A percentile compares a stretch with the other conserved stretches of the same genome.
Conservation (phyloP, 1,140 invertebrate species). For the Orius insidiosus region DNA sequence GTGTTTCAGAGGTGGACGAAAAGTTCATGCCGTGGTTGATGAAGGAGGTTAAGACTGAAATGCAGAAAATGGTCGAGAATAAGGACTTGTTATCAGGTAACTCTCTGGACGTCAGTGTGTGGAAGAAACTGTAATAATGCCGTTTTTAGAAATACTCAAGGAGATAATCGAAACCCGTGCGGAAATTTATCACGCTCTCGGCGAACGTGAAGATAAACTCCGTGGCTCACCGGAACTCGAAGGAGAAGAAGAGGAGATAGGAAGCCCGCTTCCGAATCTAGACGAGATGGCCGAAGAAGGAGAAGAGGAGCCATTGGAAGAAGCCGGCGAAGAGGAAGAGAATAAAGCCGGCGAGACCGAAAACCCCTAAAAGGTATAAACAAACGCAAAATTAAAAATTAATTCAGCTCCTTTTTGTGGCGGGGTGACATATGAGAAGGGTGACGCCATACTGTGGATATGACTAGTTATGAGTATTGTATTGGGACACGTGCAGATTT, state of each 20-base stretch:
- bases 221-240: constrained; percentile 4
- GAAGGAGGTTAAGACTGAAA: constrained; percentile 58
- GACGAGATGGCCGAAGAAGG: constrained; percentile 4
- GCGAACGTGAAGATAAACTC: constrained; percentile 18
- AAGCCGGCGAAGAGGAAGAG: constrained; percentile 20
- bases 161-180: constrained; percentile 55
- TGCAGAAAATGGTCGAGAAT: constrained; percentile 59
- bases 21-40: constrained; percentile 78
- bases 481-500: constrained; percentile 7
- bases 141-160: constrained; percentile 42
- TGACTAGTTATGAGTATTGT: constrained; percentile 9
- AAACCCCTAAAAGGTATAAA: constrained; percentile 1
- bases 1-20: constrained; percentile 48
- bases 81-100: constrained; percentile 56
- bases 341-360: constrained; percentile 6
- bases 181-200: constrained; percentile 34
- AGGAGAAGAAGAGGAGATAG: constrained; percentile 3
- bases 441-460: constrained; percentile 1
- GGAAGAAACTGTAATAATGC: too few relatives aligned
- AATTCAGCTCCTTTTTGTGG: neutral
- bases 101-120: constrained; percentile 4
- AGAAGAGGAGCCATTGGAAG: constrained; percentile 16
- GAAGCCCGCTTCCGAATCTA: too few relatives aligned
- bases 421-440: neutral
- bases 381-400: constrained; percentile 6